Conservation (phyloP, 2,113 vertebrate genomes). For the Oceanites oceanicus region DNA sequence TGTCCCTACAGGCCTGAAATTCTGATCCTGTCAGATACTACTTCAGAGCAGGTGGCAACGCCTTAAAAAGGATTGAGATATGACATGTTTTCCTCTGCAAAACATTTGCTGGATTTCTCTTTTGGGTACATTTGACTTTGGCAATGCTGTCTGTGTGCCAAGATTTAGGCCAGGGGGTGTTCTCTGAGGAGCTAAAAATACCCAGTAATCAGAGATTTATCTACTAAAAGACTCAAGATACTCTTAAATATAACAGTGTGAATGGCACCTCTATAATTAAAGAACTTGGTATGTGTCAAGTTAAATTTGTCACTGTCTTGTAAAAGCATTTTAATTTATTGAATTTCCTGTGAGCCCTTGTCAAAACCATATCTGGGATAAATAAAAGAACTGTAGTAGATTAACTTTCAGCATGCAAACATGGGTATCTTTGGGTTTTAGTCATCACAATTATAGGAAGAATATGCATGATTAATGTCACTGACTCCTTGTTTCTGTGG, state of each 20-base stretch:
- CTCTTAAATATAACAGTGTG: conserved; percentile 35
- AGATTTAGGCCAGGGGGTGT: conserved; percentile 1
- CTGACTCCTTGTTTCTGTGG: conserved; percentile 29
- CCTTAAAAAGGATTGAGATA: conserved; percentile 6
- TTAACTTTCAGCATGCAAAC: conserved; percentile 18
- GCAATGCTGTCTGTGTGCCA: conserved; percentile 17
- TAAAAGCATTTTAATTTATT: conserved; percentile 67
- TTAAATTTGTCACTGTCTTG: conserved; percentile 61
- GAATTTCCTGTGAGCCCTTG: conserved; percentile 42
- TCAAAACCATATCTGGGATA: conserved; percentile 60
- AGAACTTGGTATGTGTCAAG: conserved; percentile 46
- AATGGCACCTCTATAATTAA: conserved; percentile 63
- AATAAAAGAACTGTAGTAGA: conserved; percentile 32
- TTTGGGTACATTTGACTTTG: conserved; percentile 11
- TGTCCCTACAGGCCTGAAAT: background rate
- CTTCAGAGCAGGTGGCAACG: background rate
- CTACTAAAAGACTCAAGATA: conserved; percentile 23
- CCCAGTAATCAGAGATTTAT: conserved; percentile 57
- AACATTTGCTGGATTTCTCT: conserved; percentile 27
- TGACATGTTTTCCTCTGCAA: conserved; percentile 42
- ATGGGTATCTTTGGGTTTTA: conserved; percentile 31
- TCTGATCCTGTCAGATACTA: background rate
- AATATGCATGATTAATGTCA: background rate
- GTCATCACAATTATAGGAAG: conserved; percentile 24
- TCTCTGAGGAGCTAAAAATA: conserved; percentile 37